Evolutionary conservation across 2,113 vertebrate genomes (phyloP).

Genomic region (Cyanocitta stelleri): DNA sequence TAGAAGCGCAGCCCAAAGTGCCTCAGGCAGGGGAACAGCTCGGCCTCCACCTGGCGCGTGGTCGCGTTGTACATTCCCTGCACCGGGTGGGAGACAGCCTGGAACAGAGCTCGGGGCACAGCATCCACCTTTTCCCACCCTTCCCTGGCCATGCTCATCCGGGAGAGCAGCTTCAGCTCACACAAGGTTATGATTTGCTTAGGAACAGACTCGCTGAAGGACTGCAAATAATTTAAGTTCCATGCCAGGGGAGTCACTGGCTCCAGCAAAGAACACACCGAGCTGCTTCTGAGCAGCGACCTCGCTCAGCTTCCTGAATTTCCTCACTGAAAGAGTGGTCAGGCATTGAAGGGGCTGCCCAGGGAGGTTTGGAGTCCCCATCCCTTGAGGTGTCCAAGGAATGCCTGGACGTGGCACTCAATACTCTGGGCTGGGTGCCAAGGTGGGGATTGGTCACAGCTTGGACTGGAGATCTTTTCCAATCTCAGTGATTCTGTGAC

Average conservation of each 20-base stretch:
- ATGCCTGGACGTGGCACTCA: neutral
- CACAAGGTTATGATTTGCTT: neutral
- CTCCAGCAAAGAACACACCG: neutral
- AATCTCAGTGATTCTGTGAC: neutral
- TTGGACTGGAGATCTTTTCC: neutral
- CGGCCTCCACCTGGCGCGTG: conserved; percentile 88
- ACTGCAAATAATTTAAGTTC: conserved; percentile 28
- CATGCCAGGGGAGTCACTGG: conserved; percentile 62
- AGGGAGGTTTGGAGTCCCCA: neutral
- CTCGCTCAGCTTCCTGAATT: neutral
- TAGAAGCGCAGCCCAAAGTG: conserved; percentile 85
- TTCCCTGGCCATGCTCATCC: neutral
- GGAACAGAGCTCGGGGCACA: conserved; percentile 59
- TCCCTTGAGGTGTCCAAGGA: neutral
- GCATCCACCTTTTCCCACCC: neutral
- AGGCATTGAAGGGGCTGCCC: neutral
- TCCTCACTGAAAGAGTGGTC: neutral
- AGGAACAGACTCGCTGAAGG: neutral
- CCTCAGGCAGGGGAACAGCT: conserved; percentile 88
- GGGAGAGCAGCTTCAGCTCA: fast-evolving
- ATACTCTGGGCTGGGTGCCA: neutral
- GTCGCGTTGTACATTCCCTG: conserved; percentile 97
- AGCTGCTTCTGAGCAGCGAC: neutral
- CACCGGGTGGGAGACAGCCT: neutral
- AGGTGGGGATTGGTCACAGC: neutral